Evolutionary conservation across 2,113 vertebrate genomes (phyloP).

Genomic region (Cryptomyrus ogoouensis): DNA sequence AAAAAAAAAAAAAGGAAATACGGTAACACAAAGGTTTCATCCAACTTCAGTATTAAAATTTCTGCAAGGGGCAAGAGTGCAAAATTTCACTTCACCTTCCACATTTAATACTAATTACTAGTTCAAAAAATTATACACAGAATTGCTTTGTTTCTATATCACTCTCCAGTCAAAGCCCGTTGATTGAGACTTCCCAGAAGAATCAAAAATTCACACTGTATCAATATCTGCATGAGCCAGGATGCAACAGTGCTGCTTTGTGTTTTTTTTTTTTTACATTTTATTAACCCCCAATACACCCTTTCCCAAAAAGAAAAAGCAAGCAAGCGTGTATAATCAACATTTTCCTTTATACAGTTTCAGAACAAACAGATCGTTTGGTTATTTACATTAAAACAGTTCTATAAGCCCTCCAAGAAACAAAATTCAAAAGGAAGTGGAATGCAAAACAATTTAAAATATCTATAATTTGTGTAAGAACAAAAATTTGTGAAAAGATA

Average conservation of each 20-base stretch:
- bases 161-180: slow-evolving; percentile 27
- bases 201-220: slow-evolving; percentile 34
- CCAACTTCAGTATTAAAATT: slow-evolving; percentile 34
- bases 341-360: slow-evolving; percentile 59
- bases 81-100: slow-evolving; percentile 31
- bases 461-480: slow-evolving; percentile 53
- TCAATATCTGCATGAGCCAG: slow-evolving; percentile 34
- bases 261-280: not conserved
- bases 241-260: slow-evolving; percentile 40
- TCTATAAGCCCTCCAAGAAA: slow-evolving; percentile 47
- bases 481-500: slow-evolving; percentile 64
- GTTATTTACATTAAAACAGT: slow-evolving; percentile 58
- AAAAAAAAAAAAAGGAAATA: slow-evolving; percentile 45
- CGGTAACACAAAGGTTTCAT: slow-evolving; percentile 54
- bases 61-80: slow-evolving; percentile 33
- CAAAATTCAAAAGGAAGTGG: slow-evolving; percentile 53
- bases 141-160: slow-evolving; percentile 38
- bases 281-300: slow-evolving; percentile 20
- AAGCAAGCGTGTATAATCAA: slow-evolving; percentile 45
- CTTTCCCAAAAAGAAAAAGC: slow-evolving; percentile 31
- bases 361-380: slow-evolving; percentile 56
- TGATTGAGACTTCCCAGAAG: slow-evolving; percentile 33
- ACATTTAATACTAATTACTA: slow-evolving; percentile 29
- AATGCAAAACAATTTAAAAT: slow-evolving; percentile 71
- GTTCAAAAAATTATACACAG: slow-evolving; percentile 35